Percentiles rank a stretch among this genome's conserved stretches.
Conservation (phyloP, 2,888 invertebrate genomes). For the Idaea biselata region DNA sequence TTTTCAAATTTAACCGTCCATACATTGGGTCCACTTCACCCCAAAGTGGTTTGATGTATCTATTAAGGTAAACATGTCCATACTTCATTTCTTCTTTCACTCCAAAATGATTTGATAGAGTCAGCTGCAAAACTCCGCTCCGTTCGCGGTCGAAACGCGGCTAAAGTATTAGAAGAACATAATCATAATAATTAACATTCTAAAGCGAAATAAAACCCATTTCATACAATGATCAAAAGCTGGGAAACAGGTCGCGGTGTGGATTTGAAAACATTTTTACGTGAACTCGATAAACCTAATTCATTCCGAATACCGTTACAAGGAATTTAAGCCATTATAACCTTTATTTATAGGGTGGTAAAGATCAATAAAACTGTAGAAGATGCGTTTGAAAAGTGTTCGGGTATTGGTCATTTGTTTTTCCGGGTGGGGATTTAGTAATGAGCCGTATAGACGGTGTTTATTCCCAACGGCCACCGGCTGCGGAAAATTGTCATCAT, state of each 20-base stretch:
- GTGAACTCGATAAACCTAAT: constrained; percentile 15
- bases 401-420: not conserved
- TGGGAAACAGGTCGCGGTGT: constrained; percentile 2
- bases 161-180: not conserved
- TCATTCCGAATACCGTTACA: constrained; percentile 7
- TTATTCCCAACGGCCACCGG: too few relatives aligned
- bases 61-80: too few relatives aligned
- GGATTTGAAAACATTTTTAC: constrained; percentile 4
- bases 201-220: constrained; percentile 1
- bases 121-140: too few relatives aligned
- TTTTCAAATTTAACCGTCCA: too few relatives aligned
- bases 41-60: too few relatives aligned
- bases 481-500: too few relatives aligned
- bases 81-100: too few relatives aligned
- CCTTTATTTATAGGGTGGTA: not conserved
- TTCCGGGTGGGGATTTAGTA: constrained; percentile 6
- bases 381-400: not conserved
- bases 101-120: too few relatives aligned
- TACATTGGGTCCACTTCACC: too few relatives aligned
- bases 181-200: not conserved
- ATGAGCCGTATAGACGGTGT: not conserved
- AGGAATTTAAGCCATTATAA: constrained; percentile 5
- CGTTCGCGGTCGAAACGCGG: too few relatives aligned
- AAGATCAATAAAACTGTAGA: not conserved
- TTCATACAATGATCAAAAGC: constrained; percentile 17